These are phyloP conservation scores for Panagrolaimus sp. DNA, from an alignment of 1,140 invertebrate species.

Conservation along the genomic window DNA sequence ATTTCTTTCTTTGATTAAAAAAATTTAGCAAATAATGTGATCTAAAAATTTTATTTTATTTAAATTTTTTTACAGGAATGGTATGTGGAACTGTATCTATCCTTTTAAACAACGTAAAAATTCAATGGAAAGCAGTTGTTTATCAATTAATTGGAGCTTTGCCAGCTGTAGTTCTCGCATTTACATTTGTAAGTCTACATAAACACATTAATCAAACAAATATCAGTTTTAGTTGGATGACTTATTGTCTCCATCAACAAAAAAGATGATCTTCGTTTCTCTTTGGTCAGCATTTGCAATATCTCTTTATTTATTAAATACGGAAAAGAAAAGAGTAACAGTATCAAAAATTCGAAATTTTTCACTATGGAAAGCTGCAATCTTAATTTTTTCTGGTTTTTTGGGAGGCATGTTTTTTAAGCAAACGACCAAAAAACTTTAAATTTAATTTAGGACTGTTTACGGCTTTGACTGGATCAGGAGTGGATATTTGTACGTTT, in stretches of 20 bases:
- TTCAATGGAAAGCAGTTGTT: conserved; percentile 30
- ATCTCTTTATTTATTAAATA: conserved; percentile 47
- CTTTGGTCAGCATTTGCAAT: conserved; percentile 54
- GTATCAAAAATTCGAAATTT: conserved; percentile 41
- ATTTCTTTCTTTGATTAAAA: too few species aligned
- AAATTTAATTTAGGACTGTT: conserved; percentile 17
- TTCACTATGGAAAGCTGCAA: conserved; percentile 17
- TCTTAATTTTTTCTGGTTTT: conserved; percentile 30
- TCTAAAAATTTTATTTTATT: too few species aligned
- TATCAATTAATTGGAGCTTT: conserved; percentile 28
- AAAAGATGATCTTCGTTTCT: conserved; percentile 54
- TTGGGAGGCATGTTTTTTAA: conserved; percentile 32
- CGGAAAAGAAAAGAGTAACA: conserved; percentile 42
- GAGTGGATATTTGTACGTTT: conserved; percentile 37
- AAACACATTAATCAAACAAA: too few species aligned
- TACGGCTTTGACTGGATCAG: conserved; percentile 22
- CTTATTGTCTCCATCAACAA: conserved; percentile 14
- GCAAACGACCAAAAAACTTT: background rate
- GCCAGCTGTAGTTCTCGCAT: conserved; percentile 32
- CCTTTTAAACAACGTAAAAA: conserved; percentile 29
- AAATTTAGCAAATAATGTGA: too few species aligned
- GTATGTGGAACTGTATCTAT: conserved; percentile 34
- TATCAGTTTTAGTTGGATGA: background rate
- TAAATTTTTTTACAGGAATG: conserved; percentile 24
- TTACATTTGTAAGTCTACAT: conserved; percentile 15